Conservation (phyloP, 2,113 vertebrate genomes). For the Pseudonaja textilis region DNA sequence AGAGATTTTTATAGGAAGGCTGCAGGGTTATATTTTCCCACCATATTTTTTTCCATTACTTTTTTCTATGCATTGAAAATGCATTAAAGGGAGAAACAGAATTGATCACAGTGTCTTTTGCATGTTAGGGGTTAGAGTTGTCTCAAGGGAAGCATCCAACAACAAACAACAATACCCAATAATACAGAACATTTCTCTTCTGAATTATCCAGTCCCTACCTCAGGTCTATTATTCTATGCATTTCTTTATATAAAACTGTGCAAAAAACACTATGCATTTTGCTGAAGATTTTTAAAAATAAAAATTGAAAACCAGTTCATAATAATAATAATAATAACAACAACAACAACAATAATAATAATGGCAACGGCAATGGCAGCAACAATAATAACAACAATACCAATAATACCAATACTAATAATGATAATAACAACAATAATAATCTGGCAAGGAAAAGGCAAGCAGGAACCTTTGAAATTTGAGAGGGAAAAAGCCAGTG, state of each 20-base stretch:
- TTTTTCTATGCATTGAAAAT: neutral
- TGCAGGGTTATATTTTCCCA: neutral
- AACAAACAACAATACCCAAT: neutral
- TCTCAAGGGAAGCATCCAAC: neutral
- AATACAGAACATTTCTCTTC: neutral
- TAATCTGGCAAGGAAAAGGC: neutral
- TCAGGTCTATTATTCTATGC: neutral
- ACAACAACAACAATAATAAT: too few species aligned
- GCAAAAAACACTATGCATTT: neutral
- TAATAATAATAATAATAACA: neutral
- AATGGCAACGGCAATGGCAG: rapidly evolving
- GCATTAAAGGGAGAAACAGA: neutral
- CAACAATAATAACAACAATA: too few species aligned
- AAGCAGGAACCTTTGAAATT: neutral
- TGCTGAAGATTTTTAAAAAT: neutral
- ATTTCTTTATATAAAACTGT: neutral
- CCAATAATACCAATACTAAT: too few species aligned
- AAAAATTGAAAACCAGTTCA: neutral
- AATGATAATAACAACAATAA: neutral
- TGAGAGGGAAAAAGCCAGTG: neutral
- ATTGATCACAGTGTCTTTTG: neutral
- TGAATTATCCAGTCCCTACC: neutral
- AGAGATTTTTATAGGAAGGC: neutral
- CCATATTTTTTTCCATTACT: neutral
- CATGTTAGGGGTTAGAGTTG: neutral